A percentile compares a stretch with the other conserved stretches of the same genome.
phyloP scores from a whole-genome alignment of 1,140 invertebrate genomes.

The Helicoverpa zea region DNA sequence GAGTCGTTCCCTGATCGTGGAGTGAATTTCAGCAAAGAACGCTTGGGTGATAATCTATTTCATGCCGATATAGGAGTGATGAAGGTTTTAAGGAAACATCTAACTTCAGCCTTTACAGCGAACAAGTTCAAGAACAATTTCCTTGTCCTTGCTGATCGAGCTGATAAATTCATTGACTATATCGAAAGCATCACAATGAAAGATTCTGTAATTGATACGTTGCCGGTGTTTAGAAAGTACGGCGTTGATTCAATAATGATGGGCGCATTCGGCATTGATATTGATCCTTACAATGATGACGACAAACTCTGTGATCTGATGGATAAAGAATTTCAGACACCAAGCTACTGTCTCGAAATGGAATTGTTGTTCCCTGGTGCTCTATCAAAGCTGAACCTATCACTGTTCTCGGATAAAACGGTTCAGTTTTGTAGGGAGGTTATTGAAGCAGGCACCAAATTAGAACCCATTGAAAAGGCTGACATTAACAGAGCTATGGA shows the following conservation, averaged over 20 bases:
- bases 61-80: conserved; percentile 77
- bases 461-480: conserved; percentile 38
- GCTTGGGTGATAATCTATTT: conserved; percentile 60
- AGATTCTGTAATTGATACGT: conserved; percentile 46
- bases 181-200: conserved; percentile 52
- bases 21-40: conserved; percentile 51
- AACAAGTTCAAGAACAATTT: conserved; percentile 87
- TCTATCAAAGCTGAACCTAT: conserved; percentile 50
- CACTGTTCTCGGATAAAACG: conserved; percentile 48
- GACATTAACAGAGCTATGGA: conserved; percentile 59
- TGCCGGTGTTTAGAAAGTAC: conserved; percentile 49
- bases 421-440: conserved; percentile 56
- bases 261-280: conserved; percentile 51
- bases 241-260: conserved; percentile 51
- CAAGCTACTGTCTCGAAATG: conserved; percentile 49
- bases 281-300: conserved; percentile 48
- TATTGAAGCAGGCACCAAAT: conserved; percentile 43
- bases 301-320: conserved; percentile 45
- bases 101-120: conserved; percentile 88
- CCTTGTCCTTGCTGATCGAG: conserved; percentile 65
- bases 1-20: conserved; percentile 56
- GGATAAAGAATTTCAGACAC: conserved; percentile 47
- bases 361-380: conserved; percentile 60
- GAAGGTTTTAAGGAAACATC: conserved; percentile 84
- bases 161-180: conserved; percentile 66